These are phyloP conservation scores for Acanthochromis polyacanthus DNA, from an alignment of 2,113 vertebrate species.

Conservation along the genomic window DNA sequence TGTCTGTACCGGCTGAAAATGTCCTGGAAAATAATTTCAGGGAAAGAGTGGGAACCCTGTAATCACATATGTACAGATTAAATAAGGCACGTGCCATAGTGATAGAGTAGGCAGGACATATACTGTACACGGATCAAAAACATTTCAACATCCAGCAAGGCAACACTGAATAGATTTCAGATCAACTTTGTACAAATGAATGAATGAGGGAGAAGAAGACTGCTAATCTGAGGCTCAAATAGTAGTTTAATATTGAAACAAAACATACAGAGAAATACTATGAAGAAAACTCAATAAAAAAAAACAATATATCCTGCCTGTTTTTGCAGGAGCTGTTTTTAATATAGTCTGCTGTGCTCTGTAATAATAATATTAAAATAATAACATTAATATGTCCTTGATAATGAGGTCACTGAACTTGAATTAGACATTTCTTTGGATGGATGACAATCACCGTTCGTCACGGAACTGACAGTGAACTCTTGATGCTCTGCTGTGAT, in stretches of 20 bases:
- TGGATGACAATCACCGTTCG: slow-evolving; percentile 11
- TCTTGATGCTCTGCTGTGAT: slow-evolving; percentile 7
- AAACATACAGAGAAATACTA: slow-evolving; percentile 15
- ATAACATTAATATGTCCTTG: slow-evolving; percentile 8
- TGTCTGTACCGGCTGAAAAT: too few species aligned
- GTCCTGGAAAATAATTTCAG: too few species aligned
- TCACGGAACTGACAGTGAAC: slow-evolving; percentile 20
- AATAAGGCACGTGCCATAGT: slow-evolving; percentile 91
- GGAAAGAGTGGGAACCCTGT: too few species aligned
- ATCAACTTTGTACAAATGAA: slow-evolving; percentile 49
- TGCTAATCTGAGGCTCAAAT: neutral
- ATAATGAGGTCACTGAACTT: slow-evolving; percentile 51
- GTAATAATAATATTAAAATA: slow-evolving; percentile 38
- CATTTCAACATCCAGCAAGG: slow-evolving; percentile 48
- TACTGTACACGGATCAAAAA: slow-evolving; percentile 71
- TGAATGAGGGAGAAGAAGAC: neutral
- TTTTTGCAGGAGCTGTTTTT: slow-evolving; percentile 22
- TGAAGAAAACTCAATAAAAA: neutral
- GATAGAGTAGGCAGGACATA: slow-evolving; percentile 77
- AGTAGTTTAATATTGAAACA: slow-evolving; percentile 24
- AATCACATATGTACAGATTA: slow-evolving; percentile 86
- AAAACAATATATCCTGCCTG: neutral
- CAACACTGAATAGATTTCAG: slow-evolving; percentile 63
- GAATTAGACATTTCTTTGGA: slow-evolving; percentile 37
- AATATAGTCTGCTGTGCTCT: slow-evolving; percentile 1